Percentiles rank a stretch among this genome's conserved stretches.
These are phyloP conservation scores for Oscheius sp. DNA, from an alignment of 2,888 invertebrate genomes.

Conservation along the genomic window DNA sequence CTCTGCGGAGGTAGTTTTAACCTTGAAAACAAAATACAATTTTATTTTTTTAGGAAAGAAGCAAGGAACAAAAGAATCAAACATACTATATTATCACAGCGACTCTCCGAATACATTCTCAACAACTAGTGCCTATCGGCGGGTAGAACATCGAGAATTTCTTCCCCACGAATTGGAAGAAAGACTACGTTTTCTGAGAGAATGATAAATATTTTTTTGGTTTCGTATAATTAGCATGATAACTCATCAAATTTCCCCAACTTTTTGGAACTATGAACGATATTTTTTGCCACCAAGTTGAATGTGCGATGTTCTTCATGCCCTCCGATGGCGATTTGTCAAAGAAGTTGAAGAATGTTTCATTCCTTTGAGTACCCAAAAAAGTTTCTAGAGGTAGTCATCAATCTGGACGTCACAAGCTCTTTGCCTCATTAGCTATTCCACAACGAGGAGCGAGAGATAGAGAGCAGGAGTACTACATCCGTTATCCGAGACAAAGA, in stretches of 20 bases:
- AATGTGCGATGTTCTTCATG: background rate
- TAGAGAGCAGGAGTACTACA: background rate
- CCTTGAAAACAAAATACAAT: background rate
- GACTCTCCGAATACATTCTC: conserved; percentile 47
- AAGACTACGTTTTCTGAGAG: conserved; percentile 44
- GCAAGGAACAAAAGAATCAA: conserved; percentile 36
- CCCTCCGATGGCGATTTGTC: too few species aligned
- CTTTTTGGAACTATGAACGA: too few species aligned
- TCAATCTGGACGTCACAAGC: too few species aligned
- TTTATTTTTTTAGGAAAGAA: background rate
- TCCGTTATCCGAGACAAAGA: background rate
- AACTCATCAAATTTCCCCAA: too few species aligned
- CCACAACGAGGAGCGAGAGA: too few species aligned
- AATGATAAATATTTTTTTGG: too few species aligned
- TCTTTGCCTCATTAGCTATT: too few species aligned
- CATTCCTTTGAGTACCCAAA: too few species aligned
- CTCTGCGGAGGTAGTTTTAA: conserved; percentile 34
- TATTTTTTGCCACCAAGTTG: background rate
- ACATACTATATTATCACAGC: conserved; percentile 47
- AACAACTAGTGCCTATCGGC: conserved; percentile 47
- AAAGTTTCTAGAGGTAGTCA: too few species aligned
- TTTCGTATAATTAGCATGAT: too few species aligned
- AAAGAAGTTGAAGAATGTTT: too few species aligned
- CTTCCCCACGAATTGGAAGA: conserved; percentile 51
- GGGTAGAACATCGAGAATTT: conserved; percentile 48